phyloP scores from a whole-genome alignment of 1,140 invertebrate species.

The Physella acuta region DNA sequence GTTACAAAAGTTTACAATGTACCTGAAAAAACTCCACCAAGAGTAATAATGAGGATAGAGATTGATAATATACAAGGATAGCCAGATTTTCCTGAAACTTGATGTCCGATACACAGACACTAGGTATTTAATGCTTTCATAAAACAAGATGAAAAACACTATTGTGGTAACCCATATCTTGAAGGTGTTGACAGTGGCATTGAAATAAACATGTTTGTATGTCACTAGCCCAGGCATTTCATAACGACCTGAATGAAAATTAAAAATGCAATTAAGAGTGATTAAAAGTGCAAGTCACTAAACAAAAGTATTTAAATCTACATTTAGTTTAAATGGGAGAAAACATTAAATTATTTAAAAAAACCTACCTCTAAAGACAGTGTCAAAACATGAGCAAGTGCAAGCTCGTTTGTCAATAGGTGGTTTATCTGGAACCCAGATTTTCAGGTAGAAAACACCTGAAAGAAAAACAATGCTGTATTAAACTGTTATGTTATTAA shows the following conservation, averaged over 20 bases:
- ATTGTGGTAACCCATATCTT: slow-evolving; percentile 78
- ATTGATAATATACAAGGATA: slow-evolving; percentile 70
- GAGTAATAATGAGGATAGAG: slow-evolving; percentile 82
- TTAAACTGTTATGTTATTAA: too few species aligned
- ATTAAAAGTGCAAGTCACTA: not conserved
- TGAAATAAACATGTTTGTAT: slow-evolving; percentile 84
- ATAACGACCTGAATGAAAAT: slow-evolving; percentile 66
- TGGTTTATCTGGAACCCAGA: slow-evolving; percentile 73
- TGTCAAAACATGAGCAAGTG: slow-evolving; percentile 80
- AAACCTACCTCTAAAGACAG: slow-evolving; percentile 80
- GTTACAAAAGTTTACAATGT: too few species aligned
- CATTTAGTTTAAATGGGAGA: too few species aligned
- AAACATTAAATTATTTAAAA: too few species aligned
- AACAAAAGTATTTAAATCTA: too few species aligned
- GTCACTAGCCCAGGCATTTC: slow-evolving; percentile 64
- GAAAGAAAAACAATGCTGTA: too few species aligned
- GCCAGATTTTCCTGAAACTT: slow-evolving; percentile 67
- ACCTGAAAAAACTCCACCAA: slow-evolving; percentile 73
- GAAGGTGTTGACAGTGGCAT: slow-evolving; percentile 72
- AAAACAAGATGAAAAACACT: slow-evolving; percentile 69
- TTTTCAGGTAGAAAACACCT: slow-evolving; percentile 63
- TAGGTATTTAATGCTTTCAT: slow-evolving; percentile 73
- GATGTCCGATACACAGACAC: slow-evolving; percentile 62
- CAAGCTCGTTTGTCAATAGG: slow-evolving; percentile 71
- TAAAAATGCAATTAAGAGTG: not conserved